Conservation (phyloP, 2,888 invertebrate species). For the Volucella zonaria region DNA sequence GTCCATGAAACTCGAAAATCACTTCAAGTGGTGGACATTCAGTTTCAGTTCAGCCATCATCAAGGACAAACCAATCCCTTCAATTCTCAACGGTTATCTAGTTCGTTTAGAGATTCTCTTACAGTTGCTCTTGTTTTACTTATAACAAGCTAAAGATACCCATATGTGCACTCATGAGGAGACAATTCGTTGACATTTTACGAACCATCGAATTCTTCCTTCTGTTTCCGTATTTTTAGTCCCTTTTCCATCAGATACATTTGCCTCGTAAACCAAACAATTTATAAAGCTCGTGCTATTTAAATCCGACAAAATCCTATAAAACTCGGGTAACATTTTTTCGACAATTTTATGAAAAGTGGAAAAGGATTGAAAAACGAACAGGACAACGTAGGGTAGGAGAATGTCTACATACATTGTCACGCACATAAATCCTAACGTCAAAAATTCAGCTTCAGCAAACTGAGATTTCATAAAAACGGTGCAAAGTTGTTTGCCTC, state of each 20-base stretch:
- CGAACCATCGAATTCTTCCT: not conserved
- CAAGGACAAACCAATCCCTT: not conserved
- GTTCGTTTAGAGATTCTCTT: not conserved
- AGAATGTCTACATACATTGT: not conserved
- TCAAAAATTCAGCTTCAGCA: not conserved
- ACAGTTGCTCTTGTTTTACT: too few relatives aligned
- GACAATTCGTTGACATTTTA: conserved; percentile 23
- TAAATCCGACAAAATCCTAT: conserved; percentile 22
- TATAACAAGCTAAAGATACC: conserved; percentile 2
- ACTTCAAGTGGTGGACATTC: conserved; percentile 6
- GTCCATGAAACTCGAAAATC: conserved; percentile 14
- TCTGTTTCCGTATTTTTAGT: not conserved
- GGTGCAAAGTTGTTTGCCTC: not conserved
- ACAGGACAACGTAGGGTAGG: not conserved
- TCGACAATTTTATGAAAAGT: not conserved
- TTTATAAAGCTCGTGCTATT: conserved; percentile 28
- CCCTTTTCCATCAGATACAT: not conserved
- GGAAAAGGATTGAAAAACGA: not conserved
- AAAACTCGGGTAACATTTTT: not conserved
- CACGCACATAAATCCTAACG: conserved; percentile 10
- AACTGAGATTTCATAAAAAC: conserved; percentile 1
- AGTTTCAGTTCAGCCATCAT: not conserved
- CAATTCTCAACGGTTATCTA: not conserved
- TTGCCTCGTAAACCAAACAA: conserved; percentile 16
- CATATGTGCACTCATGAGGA: conserved; percentile 9